Base-by-base conservation (phyloP, 2,797 vertebrate species). In the Siniperca scherzeri region DNA sequence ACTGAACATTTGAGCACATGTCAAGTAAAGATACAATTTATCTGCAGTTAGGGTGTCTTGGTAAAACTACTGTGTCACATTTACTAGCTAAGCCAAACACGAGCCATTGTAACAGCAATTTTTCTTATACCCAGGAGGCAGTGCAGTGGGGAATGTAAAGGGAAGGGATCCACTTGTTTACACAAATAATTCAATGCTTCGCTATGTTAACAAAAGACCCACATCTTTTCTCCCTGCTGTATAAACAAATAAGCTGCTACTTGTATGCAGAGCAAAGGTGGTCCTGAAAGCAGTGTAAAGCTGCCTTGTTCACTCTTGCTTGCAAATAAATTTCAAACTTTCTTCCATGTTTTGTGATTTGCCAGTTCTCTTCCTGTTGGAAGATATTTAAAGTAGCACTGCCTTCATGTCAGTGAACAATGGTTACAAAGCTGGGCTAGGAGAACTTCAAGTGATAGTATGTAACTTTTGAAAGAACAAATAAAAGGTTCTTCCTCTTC, bases 111-210 rank as follows among this genome's bases (percentile, higher is more conserved):
- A 19, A 61, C 70, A 66, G 44, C 36, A 80, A 62, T 53, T 50
- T 67, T 59, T 38, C 38, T 50, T 57, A 62, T 40, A 53, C 68
- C 72, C 76, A 60, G 46, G 73, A 78, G 64, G 70, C 52, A 44
- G 27, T 8, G 48, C 40, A 68, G 67, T 42, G 67, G 52, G 67
- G 71, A 30, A 65, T 50, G 48, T 64, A 50, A 77, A 48, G 38
- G 21, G 57, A 66, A 33, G 60, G 68, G 64, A 80, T 69, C 38
- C 17, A n/a, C 40, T 74, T 79, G 81, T 84, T 84, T 84, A 52
- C 68, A 86, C 81, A 61, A 70, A 73, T 72, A 72, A 78, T 76
- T 67, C 53, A 81, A 14, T 62, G 75, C 13, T 42, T 50, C 53
- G 38, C 40, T 44, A 12, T 77, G 48, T 74, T 40, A 77, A 86